These are phyloP conservation scores for Cladorhizidae sp. DNA, from an alignment of 37 sponge, comb jelly and placozoan genomes.

Conservation along the genomic window DNA sequence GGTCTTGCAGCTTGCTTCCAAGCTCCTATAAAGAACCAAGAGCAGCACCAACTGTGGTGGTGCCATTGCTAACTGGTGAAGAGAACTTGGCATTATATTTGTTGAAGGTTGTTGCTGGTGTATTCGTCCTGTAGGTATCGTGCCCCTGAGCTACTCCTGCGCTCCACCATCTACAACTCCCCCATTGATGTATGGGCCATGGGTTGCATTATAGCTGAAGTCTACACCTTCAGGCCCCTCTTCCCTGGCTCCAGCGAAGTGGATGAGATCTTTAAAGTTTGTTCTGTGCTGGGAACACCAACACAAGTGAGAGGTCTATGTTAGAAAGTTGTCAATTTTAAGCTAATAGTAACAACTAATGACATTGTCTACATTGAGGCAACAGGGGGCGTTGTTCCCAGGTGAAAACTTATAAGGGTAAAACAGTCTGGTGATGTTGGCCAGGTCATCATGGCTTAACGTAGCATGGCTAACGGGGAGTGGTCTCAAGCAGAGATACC, in stretches of 20 bases:
- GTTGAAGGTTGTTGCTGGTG: not conserved
- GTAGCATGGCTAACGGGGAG: no score
- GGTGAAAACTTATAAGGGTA: no score
- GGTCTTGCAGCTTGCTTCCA: no score
- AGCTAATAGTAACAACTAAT: no score
- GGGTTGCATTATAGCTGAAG: slow-evolving; percentile 93
- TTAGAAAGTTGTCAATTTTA: not conserved
- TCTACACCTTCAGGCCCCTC: slow-evolving; percentile 92
- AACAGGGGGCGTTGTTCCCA: no score
- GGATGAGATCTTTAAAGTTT: slow-evolving; percentile 91
- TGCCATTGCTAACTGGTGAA: no score
- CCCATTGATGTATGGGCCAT: slow-evolving; percentile 98
- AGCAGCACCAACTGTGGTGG: no score
- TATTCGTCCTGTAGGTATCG: slow-evolving; percentile 95
- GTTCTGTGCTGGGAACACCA: slow-evolving; percentile 89
- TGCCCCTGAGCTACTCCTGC: slow-evolving; percentile 92
- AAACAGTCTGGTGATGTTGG: no score
- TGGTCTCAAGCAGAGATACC: no score
- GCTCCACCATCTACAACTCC: slow-evolving; percentile 90
- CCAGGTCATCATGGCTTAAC: no score
- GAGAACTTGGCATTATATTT: not conserved
- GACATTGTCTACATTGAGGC: no score
- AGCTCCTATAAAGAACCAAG: no score
- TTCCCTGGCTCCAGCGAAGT: slow-evolving; percentile 94
- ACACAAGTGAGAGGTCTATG: slow-evolving; percentile 44